These are phyloP conservation scores for Acrobeloides nanus DNA, from an alignment of 2,888 invertebrate genomes.

Conservation along the genomic window DNA sequence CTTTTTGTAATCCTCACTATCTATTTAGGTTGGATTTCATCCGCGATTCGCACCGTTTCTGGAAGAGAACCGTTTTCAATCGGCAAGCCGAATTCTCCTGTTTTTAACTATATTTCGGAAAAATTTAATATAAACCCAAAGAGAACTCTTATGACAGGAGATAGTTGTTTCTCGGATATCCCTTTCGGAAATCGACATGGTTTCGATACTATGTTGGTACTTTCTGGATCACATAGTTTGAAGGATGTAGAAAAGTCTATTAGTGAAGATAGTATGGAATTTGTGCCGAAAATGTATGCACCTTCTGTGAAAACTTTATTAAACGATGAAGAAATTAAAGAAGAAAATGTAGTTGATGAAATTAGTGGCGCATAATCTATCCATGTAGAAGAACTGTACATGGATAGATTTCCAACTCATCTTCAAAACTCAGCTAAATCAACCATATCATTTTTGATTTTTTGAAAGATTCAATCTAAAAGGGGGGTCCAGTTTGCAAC, in stretches of 20 bases:
- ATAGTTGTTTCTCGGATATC: conserved; percentile 85
- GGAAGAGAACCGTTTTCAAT: conserved; percentile 73
- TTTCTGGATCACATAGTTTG: conserved; percentile 71
- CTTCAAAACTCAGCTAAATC: no score
- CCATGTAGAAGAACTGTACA: no score
- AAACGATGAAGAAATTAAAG: no score
- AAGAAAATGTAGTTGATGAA: no score
- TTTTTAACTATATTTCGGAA: conserved; percentile 67
- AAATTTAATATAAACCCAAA: conserved; percentile 62
- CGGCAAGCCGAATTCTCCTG: conserved; percentile 79
- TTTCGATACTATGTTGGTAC: conserved; percentile 76
- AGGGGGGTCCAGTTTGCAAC: no score
- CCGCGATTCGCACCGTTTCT: conserved; percentile 66
- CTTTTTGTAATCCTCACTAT: no score
- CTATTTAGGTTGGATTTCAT: no score
- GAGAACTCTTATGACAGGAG: conserved; percentile 82
- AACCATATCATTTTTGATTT: no score
- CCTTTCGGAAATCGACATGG: conserved; percentile 79
- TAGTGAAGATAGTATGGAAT: conserved; percentile 1
- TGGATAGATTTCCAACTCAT: no score
- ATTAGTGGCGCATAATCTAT: no score
- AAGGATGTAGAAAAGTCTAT: conserved; percentile 56
- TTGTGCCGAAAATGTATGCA: conserved; percentile 13
- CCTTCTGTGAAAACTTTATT: no score
- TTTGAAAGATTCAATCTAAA: no score